Conservation (phyloP, 37 sponge, comb jelly and placozoan species). For the Cladorhizidae sp. region DNA sequence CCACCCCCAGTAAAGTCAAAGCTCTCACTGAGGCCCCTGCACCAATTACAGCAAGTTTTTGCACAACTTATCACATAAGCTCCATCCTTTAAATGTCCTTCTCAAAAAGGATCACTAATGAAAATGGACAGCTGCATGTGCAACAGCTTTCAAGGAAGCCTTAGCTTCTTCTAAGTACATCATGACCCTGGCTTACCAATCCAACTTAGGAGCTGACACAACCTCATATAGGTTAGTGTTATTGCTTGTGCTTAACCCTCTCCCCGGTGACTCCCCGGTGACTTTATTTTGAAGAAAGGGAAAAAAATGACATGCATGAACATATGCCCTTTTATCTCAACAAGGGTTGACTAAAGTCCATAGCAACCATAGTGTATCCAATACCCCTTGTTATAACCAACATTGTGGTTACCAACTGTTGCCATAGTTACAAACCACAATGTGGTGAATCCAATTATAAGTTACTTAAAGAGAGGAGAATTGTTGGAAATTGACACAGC, state of each 20-base stretch:
- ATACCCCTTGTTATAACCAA: too few species aligned
- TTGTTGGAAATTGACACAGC: too few species aligned
- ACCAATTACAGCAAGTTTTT: slow-evolving; percentile 23
- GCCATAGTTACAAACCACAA: too few species aligned
- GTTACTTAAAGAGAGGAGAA: too few species aligned
- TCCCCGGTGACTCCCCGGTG: too few species aligned
- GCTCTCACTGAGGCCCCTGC: slow-evolving; percentile 23
- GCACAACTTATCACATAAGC: neutral
- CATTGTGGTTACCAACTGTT: too few species aligned
- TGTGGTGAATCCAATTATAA: too few species aligned
- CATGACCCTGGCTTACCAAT: slow-evolving; percentile 24
- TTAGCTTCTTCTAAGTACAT: slow-evolving; percentile 13
- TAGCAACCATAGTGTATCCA: too few species aligned
- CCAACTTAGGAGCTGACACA: slow-evolving; percentile 10
- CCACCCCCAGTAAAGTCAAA: slow-evolving; percentile 6
- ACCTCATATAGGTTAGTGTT: slow-evolving; percentile 29
- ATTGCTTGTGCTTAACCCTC: slow-evolving; percentile 10
- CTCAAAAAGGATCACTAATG: slow-evolving; percentile 2
- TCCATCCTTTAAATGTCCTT: slow-evolving; percentile 23
- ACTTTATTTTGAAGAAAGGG: too few species aligned
- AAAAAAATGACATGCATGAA: too few species aligned
- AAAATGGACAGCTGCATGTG: slow-evolving; percentile 6
- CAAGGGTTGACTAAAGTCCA: too few species aligned
- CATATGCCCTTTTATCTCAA: too few species aligned
- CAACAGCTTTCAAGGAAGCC: slow-evolving; percentile 6